Evolutionary conservation across 2,797 vertebrate species (phyloP).

Genomic region (Chelon auratus): DNA sequence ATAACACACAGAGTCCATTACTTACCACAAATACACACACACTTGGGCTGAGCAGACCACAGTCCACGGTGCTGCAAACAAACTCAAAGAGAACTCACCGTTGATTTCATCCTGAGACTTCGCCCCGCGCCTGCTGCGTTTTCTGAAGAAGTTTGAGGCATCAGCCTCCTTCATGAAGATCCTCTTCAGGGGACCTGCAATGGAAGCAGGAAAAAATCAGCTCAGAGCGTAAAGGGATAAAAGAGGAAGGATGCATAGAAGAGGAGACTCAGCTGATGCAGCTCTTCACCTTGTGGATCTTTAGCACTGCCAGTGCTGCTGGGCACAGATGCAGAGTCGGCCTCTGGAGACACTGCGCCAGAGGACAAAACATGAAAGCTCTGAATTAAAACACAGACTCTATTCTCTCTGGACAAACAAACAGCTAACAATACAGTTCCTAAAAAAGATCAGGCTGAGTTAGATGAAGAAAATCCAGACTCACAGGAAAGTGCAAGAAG

Average conservation of each 20-base stretch:
- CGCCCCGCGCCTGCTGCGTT: slow-evolving; percentile 79
- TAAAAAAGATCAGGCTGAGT: not conserved
- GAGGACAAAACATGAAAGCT: slow-evolving; percentile 42
- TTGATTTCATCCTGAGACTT: slow-evolving; percentile 86
- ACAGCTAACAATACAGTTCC: not conserved
- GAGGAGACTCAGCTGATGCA: slow-evolving; percentile 9
- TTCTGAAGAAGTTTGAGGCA: slow-evolving; percentile 89
- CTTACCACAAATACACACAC: slow-evolving; percentile 12
- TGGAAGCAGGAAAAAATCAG: slow-evolving; percentile 36
- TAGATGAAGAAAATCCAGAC: slow-evolving; percentile 59
- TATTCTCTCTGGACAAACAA: not conserved
- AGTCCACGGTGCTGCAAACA: slow-evolving; percentile 23
- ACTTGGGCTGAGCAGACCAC: slow-evolving; percentile 19
- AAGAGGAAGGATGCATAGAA: not conserved
- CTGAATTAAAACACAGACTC: slow-evolving; percentile 30
- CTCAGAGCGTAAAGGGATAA: slow-evolving; percentile 23
- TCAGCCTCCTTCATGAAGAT: slow-evolving; percentile 89
- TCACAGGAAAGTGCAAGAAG: slow-evolving; percentile 84
- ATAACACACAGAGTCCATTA: slow-evolving; percentile 12
- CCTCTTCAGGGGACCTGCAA: slow-evolving; percentile 77
- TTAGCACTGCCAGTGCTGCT: slow-evolving; percentile 52
- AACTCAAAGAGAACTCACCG: slow-evolving; percentile 78
- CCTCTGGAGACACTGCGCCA: slow-evolving; percentile 79
- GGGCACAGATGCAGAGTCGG: slow-evolving; percentile 76
- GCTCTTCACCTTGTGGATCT: slow-evolving; percentile 81